Evolutionary conservation across 2,797 vertebrate genomes (phyloP).

Genomic region (Vireo griseus): DNA sequence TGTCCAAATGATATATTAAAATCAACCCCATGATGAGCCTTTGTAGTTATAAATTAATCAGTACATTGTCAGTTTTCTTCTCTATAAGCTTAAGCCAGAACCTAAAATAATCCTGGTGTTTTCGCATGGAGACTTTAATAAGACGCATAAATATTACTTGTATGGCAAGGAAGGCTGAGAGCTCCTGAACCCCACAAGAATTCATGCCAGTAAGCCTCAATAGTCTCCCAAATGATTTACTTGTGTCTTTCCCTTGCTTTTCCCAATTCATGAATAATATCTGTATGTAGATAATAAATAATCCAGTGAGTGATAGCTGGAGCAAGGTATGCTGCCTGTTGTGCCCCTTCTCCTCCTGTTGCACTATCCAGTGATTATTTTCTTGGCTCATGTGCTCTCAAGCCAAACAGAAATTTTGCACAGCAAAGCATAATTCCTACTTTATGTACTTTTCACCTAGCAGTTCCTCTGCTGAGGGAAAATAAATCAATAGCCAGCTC

Average conservation of each 20-base stretch:
- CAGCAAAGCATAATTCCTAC: conserved; percentile 32
- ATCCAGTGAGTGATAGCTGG: neutral
- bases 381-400: conserved; percentile 10
- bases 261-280: conserved; percentile 43
- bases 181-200: neutral
- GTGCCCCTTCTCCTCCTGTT: neutral
- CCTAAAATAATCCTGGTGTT: neutral
- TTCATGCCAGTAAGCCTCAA: neutral
- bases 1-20: neutral
- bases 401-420: conserved; percentile 43
- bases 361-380: conserved; percentile 6
- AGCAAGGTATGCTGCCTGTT: neutral
- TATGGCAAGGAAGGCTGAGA: neutral
- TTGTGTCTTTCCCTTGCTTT: conserved; percentile 25
- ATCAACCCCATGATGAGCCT: neutral
- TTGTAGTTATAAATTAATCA: neutral
- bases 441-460: conserved; percentile 22
- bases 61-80: neutral
- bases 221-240: conserved; percentile 39
- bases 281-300: conserved; percentile 34
- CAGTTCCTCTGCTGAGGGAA: conserved; percentile 11
- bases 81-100: neutral
- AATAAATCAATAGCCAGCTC: conserved; percentile 20
- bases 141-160: neutral
- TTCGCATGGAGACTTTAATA: conserved; percentile 13